A percentile compares a stretch with the other conserved stretches of the same genome.
Conservation (phyloP, 1,140 invertebrate genomes). For the Dermatophagoides farinae region DNA sequence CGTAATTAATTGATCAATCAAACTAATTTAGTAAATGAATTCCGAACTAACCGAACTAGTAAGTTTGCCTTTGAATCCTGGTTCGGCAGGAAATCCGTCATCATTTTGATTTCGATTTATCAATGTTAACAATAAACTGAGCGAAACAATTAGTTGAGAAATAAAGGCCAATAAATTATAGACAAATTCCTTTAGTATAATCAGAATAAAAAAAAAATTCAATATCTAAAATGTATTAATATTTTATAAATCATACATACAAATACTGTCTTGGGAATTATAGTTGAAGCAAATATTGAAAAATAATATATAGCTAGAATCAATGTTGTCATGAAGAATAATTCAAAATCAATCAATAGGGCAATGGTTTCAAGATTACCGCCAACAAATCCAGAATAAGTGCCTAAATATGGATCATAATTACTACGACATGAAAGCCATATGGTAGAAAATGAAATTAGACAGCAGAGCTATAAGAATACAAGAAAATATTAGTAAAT, state of each 20-base stretch:
- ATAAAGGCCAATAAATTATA: neutral
- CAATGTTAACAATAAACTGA: neutral
- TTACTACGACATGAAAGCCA: neutral
- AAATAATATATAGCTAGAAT: neutral
- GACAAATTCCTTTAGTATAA: neutral
- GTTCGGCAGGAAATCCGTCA: conserved; percentile 4
- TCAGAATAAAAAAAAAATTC: neutral
- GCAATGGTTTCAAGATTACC: neutral
- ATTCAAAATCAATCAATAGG: neutral
- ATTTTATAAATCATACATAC: neutral
- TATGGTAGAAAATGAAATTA: neutral
- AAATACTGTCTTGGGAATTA: conserved; percentile 6
- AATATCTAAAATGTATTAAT: neutral
- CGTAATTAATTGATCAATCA: neutral
- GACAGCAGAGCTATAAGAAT: neutral
- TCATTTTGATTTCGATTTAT: neutral
- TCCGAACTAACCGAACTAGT: neutral
- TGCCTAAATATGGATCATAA: neutral
- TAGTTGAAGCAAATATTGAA: conserved; percentile 2
- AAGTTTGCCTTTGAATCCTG: conserved; percentile 1
- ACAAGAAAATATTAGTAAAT: neutral
- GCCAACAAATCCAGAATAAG: conserved; percentile 1
- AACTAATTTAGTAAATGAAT: neutral
- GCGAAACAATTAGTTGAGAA: neutral
- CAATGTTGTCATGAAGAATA: neutral